Conservation (phyloP, 2,113 vertebrate genomes). For the Morone saxatilis region DNA sequence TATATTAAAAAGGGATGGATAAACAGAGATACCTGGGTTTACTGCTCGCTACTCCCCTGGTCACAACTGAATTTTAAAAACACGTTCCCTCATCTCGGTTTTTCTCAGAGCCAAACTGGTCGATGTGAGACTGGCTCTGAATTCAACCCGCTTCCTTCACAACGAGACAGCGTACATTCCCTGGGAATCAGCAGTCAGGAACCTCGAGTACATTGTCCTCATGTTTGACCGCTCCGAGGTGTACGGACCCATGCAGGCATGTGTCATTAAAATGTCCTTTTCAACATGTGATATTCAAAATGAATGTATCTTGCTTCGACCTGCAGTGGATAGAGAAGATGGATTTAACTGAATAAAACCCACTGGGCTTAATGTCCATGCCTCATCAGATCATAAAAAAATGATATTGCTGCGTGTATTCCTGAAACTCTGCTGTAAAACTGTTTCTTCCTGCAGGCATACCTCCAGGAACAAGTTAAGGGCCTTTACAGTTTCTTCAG, state of each 20-base stretch:
- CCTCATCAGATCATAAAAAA: not conserved
- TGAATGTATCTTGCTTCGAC: not conserved
- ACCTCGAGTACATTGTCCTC: constrained; percentile 86
- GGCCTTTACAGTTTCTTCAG: constrained; percentile 81
- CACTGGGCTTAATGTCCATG: not conserved
- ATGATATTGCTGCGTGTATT: not conserved
- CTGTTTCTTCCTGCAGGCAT: constrained; percentile 80
- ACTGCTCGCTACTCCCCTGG: too few species aligned
- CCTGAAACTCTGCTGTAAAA: not conserved
- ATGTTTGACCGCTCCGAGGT: constrained; percentile 95
- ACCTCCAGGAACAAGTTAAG: constrained; percentile 84
- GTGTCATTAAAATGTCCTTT: not conserved
- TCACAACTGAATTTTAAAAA: not conserved
- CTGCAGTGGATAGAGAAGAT: not conserved
- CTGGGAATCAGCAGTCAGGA: constrained; percentile 87
- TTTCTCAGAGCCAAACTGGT: constrained; percentile 83
- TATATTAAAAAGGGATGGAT: too few species aligned
- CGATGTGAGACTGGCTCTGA: constrained; percentile 84
- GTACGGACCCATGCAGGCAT: constrained; percentile 90
- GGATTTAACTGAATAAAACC: not conserved
- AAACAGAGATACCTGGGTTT: too few species aligned
- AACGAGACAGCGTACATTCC: constrained; percentile 85
- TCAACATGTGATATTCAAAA: not conserved
- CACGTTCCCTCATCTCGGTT: not conserved
- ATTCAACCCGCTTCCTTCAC: constrained; percentile 87